Percentiles rank a stretch among this genome's conserved stretches.
phyloP scores from a whole-genome alignment of 2,888 invertebrate genomes.

The Rhimphoctona megacephalus region DNA sequence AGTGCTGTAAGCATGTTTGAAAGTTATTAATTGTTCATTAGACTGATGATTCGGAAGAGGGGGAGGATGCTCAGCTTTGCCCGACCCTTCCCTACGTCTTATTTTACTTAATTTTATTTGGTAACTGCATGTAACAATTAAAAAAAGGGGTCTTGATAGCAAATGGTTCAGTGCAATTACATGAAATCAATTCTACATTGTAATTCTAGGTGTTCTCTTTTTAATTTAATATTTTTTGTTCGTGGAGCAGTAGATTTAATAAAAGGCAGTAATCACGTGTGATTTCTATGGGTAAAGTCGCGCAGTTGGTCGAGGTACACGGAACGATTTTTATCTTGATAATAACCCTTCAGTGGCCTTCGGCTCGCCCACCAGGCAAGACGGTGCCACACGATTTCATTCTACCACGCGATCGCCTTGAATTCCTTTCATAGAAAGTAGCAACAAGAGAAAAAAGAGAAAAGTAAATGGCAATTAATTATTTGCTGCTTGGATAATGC shows the following conservation, averaged over 20 bases:
- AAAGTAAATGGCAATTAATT: constrained; percentile 35
- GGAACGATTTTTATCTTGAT: constrained; percentile 57
- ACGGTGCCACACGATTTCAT: constrained; percentile 26
- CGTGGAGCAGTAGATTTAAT: background rate
- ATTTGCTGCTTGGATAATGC: constrained; percentile 2
- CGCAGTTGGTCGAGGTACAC: constrained; percentile 16
- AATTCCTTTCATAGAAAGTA: constrained; percentile 24
- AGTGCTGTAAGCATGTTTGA: too few relatives aligned
- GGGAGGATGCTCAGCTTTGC: too few relatives aligned
- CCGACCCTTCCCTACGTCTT: too few relatives aligned
- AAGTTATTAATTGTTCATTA: too few relatives aligned
- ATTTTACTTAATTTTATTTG: background rate
- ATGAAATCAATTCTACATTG: background rate
- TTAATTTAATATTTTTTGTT: background rate
- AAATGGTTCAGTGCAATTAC: background rate
- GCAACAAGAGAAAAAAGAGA: background rate
- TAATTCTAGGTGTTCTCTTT: background rate
- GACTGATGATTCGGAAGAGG: too few relatives aligned
- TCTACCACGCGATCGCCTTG: constrained; percentile 39
- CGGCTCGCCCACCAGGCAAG: constrained; percentile 12
- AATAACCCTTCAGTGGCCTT: constrained; percentile 40
- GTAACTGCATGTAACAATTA: background rate
- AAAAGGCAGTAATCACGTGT: constrained; percentile 30
- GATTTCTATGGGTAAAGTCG: constrained; percentile 8
- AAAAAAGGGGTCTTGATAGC: background rate